Conservation (phyloP, 2,888 invertebrate genomes). For the Hemaris fuciformis region DNA sequence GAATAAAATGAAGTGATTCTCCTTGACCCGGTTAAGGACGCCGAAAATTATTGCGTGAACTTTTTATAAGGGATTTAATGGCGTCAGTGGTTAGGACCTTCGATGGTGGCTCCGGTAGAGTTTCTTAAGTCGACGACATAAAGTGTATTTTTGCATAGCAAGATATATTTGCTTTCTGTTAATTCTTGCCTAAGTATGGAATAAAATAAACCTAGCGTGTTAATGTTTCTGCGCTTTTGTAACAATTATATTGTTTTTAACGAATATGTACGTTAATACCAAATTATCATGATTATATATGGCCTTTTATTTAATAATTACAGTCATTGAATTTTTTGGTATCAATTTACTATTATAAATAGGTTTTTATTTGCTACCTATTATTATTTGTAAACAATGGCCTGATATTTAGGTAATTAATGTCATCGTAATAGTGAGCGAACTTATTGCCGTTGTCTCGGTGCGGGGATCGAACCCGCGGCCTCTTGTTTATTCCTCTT, state of each 20-base stretch:
- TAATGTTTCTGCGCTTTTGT: background rate
- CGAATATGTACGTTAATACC: background rate
- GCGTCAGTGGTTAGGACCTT: background rate
- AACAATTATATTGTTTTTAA: background rate
- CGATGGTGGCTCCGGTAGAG: background rate
- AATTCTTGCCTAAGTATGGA: background rate
- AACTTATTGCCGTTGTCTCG: too few relatives aligned
- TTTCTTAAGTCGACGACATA: background rate
- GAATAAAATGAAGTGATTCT: background rate
- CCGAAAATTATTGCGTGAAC: background rate
- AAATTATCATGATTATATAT: background rate
- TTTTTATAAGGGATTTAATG: conserved; percentile 1
- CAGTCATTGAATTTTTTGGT: too few relatives aligned
- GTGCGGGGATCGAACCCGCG: too few relatives aligned
- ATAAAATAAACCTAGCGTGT: background rate
- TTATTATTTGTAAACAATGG: too few relatives aligned
- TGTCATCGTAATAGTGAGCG: too few relatives aligned
- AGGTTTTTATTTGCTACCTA: too few relatives aligned
- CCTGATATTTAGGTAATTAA: too few relatives aligned
- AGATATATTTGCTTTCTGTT: background rate
- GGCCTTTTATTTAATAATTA: background rate
- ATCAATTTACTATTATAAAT: too few relatives aligned
- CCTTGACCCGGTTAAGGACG: background rate
- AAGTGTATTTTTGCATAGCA: background rate
- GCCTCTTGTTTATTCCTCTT: too few relatives aligned